Conservation (phyloP, 2,888 invertebrate species). For the Rhamphomyia laevipes region DNA sequence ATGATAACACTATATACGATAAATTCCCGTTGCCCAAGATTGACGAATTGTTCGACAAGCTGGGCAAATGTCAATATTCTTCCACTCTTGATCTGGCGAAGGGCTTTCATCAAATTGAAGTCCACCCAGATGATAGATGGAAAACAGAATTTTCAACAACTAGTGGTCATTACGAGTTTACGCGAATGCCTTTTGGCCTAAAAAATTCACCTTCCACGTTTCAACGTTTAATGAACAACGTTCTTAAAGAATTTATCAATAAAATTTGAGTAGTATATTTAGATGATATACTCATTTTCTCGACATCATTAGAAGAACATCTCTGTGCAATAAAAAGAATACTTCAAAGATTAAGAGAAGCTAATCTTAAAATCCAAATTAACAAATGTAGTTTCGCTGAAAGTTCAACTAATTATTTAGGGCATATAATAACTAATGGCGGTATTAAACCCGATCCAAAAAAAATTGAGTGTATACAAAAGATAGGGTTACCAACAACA, state of each 20-base stretch:
- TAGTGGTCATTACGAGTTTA: neutral
- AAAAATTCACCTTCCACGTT: conserved; percentile 6
- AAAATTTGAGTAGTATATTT: conserved; percentile 11
- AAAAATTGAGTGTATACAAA: conserved; percentile 3
- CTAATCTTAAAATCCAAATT: conserved; percentile 10
- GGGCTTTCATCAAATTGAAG: neutral
- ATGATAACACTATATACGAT: neutral
- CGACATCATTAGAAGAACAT: conserved; percentile 11
- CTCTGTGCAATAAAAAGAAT: conserved; percentile 6
- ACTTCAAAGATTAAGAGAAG: conserved; percentile 6
- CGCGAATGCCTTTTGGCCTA: neutral
- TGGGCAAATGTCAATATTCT: neutral
- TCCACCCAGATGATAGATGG: neutral
- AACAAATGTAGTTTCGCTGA: conserved; percentile 12
- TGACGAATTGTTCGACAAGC: too few species aligned
- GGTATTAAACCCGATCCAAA: conserved; percentile 11
- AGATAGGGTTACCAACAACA: conserved; percentile 8
- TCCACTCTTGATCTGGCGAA: neutral
- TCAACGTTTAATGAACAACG: conserved; percentile 13
- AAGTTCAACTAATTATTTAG: conserved; percentile 9
- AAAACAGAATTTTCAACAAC: conserved; percentile 2
- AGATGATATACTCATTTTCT: conserved; percentile 13
- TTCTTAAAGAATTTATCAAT: conserved; percentile 10
- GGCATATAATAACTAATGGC: conserved; percentile 9
- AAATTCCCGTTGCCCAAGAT: neutral